Percentiles rank a stretch among this genome's conserved stretches.
These are phyloP conservation scores for Harpagoxenus sublaevis DNA, from an alignment of 2,888 invertebrate species.

Conservation along the genomic window DNA sequence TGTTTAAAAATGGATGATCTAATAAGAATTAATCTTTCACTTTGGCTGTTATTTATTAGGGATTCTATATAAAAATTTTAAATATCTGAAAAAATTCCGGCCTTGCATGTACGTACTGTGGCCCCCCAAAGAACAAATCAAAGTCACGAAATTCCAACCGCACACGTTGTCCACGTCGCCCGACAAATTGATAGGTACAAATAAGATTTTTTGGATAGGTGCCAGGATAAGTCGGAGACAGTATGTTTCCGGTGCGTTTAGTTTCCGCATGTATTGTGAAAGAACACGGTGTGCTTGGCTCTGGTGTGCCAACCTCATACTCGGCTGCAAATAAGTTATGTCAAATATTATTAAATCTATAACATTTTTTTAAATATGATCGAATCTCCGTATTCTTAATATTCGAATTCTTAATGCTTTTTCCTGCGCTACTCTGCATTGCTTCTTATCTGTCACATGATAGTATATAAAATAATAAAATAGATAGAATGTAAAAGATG, in stretches of 20 bases:
- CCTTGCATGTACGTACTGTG: constrained; percentile 92
- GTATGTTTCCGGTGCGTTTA: constrained; percentile 93
- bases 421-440: neutral
- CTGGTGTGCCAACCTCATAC: constrained; percentile 96
- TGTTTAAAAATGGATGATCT: neutral
- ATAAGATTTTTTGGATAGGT: constrained; percentile 98
- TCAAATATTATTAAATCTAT: constrained; percentile 14
- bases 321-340: constrained; percentile 89
- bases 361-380: neutral
- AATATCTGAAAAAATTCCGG: neutral
- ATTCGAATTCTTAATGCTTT: neutral
- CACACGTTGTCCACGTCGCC: constrained; percentile 95
- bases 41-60: neutral
- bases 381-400: neutral
- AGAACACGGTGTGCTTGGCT: constrained; percentile 95
- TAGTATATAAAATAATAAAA: no score
- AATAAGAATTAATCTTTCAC: neutral
- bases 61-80: neutral
- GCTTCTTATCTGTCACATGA: neutral
- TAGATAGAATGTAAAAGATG: no score
- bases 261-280: constrained; percentile 93
- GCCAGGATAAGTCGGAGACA: constrained; percentile 99
- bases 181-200: constrained; percentile 97
- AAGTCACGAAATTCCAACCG: constrained; percentile 99
- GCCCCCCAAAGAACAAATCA: constrained; percentile 99